Percentiles rank a stretch among this genome's conserved stretches.
phyloP scores from a whole-genome alignment of 2,113 vertebrate species.

The Malurus elegans region DNA sequence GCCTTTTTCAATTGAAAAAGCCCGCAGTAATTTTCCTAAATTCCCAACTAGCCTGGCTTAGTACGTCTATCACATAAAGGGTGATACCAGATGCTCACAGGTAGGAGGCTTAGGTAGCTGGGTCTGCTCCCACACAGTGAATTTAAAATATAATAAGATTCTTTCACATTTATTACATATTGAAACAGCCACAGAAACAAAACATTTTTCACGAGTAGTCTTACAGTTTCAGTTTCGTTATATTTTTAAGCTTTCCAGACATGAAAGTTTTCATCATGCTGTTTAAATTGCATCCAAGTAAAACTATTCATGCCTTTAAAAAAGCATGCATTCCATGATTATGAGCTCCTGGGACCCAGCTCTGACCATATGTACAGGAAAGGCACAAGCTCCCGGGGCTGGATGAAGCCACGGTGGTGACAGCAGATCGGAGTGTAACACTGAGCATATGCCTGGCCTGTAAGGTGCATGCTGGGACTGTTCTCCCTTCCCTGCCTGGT shows the following conservation, averaged over 20 bases:
- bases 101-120: neutral
- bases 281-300: neutral
- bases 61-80: neutral
- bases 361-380: constrained; percentile 25
- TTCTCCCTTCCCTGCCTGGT: neutral
- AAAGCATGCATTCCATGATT: neutral
- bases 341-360: neutral
- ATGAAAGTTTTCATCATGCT: neutral
- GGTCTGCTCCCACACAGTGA: neutral
- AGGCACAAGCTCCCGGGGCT: neutral
- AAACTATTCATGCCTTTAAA: neutral
- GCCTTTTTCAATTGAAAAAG: neutral
- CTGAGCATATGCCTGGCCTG: constrained; percentile 6
- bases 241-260: neutral
- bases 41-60: neutral
- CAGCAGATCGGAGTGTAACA: constrained; percentile 17
- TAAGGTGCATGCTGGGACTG: neutral
- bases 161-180: neutral
- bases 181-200: neutral
- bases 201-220: neutral
- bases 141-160: neutral
- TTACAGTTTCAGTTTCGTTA: neutral
- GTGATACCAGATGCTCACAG: neutral
- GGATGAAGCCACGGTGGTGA: neutral
- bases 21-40: neutral